Conservation (phyloP, 2,888 invertebrate genomes). For the Panorpa germanica region DNA sequence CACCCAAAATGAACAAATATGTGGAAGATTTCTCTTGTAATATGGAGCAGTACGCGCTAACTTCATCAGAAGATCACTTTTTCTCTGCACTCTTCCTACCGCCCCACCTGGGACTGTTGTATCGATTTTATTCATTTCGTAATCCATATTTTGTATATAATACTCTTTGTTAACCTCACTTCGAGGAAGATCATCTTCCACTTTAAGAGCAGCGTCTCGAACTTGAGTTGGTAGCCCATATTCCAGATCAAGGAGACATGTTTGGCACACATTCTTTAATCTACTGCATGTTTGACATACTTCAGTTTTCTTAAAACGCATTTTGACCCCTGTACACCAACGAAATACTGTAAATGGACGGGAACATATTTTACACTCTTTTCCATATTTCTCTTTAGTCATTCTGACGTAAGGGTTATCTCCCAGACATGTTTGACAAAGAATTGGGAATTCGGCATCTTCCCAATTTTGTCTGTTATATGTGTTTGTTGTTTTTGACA, state of each 20-base stretch:
- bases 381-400: constrained; percentile 84
- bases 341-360: constrained; percentile 85
- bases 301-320: constrained; percentile 90
- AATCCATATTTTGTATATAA: constrained; percentile 74
- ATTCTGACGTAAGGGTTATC: constrained; percentile 88
- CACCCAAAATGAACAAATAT: constrained; percentile 91
- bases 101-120: constrained; percentile 32
- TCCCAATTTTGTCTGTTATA: constrained; percentile 85
- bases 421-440: constrained; percentile 88
- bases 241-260: constrained; percentile 76
- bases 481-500: constrained; percentile 66
- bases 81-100: constrained; percentile 46
- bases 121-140: constrained; percentile 31
- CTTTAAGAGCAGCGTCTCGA: constrained; percentile 68
- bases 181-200: constrained; percentile 70
- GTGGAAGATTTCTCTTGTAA: constrained; percentile 79
- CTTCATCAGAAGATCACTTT: constrained; percentile 64
- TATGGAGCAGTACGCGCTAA: constrained; percentile 79
- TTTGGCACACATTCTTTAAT: constrained; percentile 84
- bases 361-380: constrained; percentile 83
- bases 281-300: constrained; percentile 86
- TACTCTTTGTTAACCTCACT: constrained; percentile 86
- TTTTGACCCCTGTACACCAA: constrained; percentile 84
- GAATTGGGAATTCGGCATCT: constrained; percentile 78
- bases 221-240: constrained; percentile 72